phyloP scores from a whole-genome alignment of 2,113 vertebrate genomes.

The Dipodomys ordii region DNA sequence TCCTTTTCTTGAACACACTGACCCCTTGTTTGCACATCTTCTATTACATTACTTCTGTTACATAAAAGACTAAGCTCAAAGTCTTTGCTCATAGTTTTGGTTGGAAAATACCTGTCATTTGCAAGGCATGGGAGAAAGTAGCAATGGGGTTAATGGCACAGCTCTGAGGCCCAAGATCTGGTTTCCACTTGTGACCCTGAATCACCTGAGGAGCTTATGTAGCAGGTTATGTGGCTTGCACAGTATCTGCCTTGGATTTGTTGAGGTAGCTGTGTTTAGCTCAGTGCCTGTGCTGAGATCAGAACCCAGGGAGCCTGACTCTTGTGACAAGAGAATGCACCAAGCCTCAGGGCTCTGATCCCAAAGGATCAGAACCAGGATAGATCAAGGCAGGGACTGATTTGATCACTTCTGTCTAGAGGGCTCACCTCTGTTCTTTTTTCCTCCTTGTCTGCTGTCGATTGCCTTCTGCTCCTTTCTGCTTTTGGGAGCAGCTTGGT shows the following conservation, averaged over 20 bases:
- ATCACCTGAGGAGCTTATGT: not conserved
- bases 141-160: not conserved
- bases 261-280: not conserved
- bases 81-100: not conserved
- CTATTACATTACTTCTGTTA: not conserved
- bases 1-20: too few relatives aligned
- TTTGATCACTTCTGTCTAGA: not conserved
- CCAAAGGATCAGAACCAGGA: not conserved
- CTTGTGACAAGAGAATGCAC: not conserved
- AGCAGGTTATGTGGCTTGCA: not conserved
- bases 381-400: not conserved
- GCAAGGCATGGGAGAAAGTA: not conserved
- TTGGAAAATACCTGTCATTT: not conserved
- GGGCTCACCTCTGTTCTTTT: not conserved
- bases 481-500: not conserved
- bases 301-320: not conserved
- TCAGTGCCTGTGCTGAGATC: not conserved
- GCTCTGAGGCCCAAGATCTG: too few relatives aligned
- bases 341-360: fast-evolving
- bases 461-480: not conserved
- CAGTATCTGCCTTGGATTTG: not conserved
- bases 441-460: not conserved
- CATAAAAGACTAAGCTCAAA: not conserved
- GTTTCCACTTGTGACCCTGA: not conserved
- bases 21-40: not conserved